These are phyloP conservation scores for Drosophila pseudoananassae DNA, from an alignment of 1,140 invertebrate genomes.

Conservation along the genomic window DNA sequence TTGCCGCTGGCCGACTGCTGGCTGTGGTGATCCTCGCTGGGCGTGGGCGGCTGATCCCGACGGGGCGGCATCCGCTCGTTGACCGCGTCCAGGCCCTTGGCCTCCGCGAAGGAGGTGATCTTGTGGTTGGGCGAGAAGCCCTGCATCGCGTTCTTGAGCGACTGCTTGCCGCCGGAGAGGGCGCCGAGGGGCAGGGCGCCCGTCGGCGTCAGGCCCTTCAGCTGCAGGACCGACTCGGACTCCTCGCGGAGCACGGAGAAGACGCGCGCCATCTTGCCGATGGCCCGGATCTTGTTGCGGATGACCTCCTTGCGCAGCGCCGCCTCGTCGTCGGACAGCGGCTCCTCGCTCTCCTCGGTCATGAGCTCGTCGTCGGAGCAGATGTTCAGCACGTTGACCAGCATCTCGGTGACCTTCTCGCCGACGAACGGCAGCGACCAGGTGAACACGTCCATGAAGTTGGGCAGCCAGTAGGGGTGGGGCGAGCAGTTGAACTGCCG, in stretches of 20 bases:
- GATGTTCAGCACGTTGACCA: constrained; percentile 99
- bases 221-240: constrained; percentile 99
- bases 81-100: constrained; percentile 99
- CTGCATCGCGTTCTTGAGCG: constrained; percentile 97
- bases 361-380: constrained; percentile 99
- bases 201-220: constrained; percentile 99
- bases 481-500: constrained; percentile 99
- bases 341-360: constrained; percentile 97
- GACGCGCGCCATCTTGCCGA: constrained; percentile 97
- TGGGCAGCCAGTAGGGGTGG: constrained; percentile 99
- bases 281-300: constrained; percentile 99
- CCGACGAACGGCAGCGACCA: constrained; percentile 99
- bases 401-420: constrained; percentile 99
- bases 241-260: constrained; percentile 92
- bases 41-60: constrained; percentile 89
- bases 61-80: constrained; percentile 99
- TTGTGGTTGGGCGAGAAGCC: constrained; percentile 99
- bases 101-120: constrained; percentile 99
- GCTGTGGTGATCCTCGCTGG: constrained; percentile 73
- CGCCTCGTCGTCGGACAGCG: constrained; percentile 85
- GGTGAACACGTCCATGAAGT: constrained; percentile 99
- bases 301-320: constrained; percentile 99
- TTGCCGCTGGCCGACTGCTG: constrained; percentile 64
- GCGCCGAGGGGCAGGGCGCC: constrained; percentile 98
- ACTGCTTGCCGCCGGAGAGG: constrained; percentile 98